phyloP scores from a whole-genome alignment of 2,797 vertebrate genomes.

The Galago senegalensis region DNA sequence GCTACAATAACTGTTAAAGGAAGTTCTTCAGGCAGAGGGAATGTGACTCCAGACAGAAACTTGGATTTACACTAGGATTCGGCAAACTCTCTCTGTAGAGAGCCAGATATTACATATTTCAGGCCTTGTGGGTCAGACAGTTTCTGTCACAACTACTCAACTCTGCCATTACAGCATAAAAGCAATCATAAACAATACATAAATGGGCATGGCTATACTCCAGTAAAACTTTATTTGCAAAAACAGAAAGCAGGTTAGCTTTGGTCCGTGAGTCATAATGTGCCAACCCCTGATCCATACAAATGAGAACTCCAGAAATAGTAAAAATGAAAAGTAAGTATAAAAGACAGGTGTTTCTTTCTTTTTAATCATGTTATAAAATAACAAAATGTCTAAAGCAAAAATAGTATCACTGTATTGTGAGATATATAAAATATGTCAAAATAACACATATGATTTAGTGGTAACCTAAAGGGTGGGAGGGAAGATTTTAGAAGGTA shows the following conservation, averaged over 20 bases:
- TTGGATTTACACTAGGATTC: background rate
- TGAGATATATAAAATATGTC: background rate
- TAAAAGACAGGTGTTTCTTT: background rate
- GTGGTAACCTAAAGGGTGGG: background rate
- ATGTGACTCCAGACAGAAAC: background rate
- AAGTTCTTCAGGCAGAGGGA: background rate
- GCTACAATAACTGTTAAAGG: background rate
- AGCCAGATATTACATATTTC: background rate
- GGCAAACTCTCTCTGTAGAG: constrained; percentile 32
- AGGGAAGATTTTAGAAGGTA: background rate
- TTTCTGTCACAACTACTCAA: background rate
- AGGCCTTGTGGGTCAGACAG: background rate
- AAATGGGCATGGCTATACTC: background rate
- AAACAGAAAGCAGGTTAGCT: constrained; percentile 40
- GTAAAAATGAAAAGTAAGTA: background rate
- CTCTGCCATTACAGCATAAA: background rate
- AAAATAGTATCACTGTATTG: background rate
- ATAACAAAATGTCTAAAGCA: constrained; percentile 30
- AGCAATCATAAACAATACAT: background rate
- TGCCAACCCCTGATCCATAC: background rate
- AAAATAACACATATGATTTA: background rate
- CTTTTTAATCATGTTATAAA: constrained; percentile 17
- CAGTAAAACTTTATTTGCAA: constrained; percentile 57
- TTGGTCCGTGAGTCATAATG: background rate
- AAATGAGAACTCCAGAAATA: constrained; percentile 8